Conservation (phyloP, 2,888 invertebrate genomes). For the Machimus atricapillus region DNA sequence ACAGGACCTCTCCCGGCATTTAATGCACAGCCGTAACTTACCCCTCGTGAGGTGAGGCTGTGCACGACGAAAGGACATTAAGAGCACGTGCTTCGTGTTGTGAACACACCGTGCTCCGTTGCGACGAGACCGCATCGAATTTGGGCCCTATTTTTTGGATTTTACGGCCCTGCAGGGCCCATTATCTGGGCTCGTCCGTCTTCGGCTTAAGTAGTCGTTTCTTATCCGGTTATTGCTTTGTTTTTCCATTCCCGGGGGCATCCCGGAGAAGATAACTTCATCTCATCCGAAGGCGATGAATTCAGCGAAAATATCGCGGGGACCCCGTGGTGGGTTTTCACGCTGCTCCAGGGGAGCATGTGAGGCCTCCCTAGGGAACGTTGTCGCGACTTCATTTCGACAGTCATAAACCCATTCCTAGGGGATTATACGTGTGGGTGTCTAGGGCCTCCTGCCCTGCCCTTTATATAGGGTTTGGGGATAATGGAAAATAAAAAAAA, state of each 20-base stretch:
- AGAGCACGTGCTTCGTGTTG: conserved; percentile 17
- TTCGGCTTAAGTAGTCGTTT: neutral
- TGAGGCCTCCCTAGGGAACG: neutral
- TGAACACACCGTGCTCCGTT: neutral
- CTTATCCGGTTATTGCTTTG: conserved; percentile 16
- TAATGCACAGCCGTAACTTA: conserved; percentile 8
- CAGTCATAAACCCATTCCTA: neutral
- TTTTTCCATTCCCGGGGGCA: neutral
- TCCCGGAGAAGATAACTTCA: neutral
- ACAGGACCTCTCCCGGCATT: neutral
- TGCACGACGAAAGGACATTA: neutral
- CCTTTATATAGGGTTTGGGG: neutral
- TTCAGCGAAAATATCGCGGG: conserved; percentile 10
- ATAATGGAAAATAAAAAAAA: neutral
- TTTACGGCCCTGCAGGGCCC: neutral
- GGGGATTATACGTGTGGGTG: neutral
- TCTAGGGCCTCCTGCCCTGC: neutral
- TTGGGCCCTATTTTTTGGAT: neutral
- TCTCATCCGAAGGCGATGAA: neutral
- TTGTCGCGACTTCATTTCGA: neutral
- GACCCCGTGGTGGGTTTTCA: neutral
- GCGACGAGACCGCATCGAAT: neutral
- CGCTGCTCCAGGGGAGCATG: neutral
- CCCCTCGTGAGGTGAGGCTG: neutral
- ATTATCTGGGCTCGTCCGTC: conserved; percentile 11